Evolutionary conservation across 2,113 vertebrate genomes (phyloP), one percentile per base, ranked within the genome.

Genomic region (Calyptommatus sinebrachiatus): DNA sequence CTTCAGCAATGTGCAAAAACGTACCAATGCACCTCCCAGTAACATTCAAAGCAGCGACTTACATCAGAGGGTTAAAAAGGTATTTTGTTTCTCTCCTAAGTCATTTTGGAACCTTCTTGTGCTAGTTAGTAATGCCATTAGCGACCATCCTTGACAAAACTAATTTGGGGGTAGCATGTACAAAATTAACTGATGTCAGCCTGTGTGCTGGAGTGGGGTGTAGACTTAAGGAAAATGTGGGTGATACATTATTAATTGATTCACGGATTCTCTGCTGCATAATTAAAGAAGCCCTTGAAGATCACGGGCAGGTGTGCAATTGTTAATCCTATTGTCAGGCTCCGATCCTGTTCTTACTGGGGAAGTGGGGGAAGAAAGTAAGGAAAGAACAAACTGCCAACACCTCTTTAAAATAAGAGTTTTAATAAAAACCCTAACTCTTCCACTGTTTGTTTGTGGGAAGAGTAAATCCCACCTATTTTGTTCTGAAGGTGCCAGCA

Each of bases 191-290:
- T 76, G 79, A 81, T 81, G 79, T 81, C 79, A 81, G 73, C 75
- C 73, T 81, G 73, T 81, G 73, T 81, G 79, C 66, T 5, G 79
- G 73, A 81, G 79, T 70, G 41, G 79, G 79, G 79, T 76, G 79
- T 76, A 81, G 79, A 76, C 74, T 69, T 81, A 70, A 76, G 79
- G 73, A 81, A 81, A 70, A 81, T 81, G 79, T 81, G 79, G 79
- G 79, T 81, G 79, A 81, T 81, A 76, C 73, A 70, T 70, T 76
- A 81, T 81, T 81, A 81, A 81, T 81, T 81, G 79, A 81, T 81
- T 81, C 79, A 76, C 65, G 75, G 79, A 50, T 81, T 76, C 73
- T 76, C 73, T 76, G 79, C 79, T 81, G 63, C 79, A 76, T 81
- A 81, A 81, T 81, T 76, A 81, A 76, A 81, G 72, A n/a, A 76